phyloP scores from a whole-genome alignment of 92 coral and sea anemone species.

The Blastomussa wellsi region DNA sequence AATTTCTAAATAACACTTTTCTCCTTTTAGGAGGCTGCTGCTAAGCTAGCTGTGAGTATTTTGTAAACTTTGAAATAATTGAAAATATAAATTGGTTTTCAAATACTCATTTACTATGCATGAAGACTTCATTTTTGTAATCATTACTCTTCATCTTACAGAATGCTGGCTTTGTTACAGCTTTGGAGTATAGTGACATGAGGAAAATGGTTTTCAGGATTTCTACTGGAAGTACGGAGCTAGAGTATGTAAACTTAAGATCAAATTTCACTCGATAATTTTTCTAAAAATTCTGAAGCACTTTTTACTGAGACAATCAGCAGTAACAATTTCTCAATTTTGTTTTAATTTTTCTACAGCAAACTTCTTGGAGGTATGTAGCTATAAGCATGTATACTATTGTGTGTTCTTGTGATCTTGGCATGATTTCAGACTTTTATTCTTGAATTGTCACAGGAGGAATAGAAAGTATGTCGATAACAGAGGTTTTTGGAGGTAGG shows the following conservation, averaged over 20 bases:
- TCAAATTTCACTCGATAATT: neutral
- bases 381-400: no score
- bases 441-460: constrained; percentile 70
- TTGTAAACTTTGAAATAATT: neutral
- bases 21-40: constrained; percentile 82
- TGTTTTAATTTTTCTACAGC: constrained; percentile 46
- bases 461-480: constrained; percentile 99
- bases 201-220: constrained; percentile 92
- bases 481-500: constrained; percentile 98
- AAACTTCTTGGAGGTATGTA: constrained; percentile 92
- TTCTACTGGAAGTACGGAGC: constrained; percentile 90
- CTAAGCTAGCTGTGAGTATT: constrained; percentile 86
- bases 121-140: neutral
- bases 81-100: neutral
- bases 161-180: constrained; percentile 97
- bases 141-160: constrained; percentile 20
- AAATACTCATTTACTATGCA: neutral
- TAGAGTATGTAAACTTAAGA: constrained; percentile 71
- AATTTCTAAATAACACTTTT: neutral
- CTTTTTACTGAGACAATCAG: neutral
- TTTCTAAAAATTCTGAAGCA: neutral
- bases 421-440: neutral
- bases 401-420: neutral
- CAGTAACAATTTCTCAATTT: neutral
- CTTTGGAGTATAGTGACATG: constrained; percentile 94